Conservation (phyloP, 2,113 vertebrate species). For the Alces alces region DNA sequence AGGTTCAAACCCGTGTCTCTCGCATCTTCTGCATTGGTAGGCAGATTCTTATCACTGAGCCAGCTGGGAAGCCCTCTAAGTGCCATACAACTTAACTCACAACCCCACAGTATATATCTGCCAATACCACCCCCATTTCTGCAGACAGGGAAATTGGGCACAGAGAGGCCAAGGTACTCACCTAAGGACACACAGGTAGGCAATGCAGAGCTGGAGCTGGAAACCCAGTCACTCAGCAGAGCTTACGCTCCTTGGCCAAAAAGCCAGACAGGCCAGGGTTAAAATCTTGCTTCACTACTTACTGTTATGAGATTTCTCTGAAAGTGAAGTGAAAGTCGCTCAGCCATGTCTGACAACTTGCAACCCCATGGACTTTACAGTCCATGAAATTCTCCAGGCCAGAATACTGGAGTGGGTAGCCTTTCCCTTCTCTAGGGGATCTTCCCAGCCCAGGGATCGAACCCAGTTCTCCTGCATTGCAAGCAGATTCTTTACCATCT, state of each 20-base stretch:
- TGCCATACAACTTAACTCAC: neutral
- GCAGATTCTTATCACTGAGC: neutral
- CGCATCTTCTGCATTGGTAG: neutral
- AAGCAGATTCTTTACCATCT: neutral
- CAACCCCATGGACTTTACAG: neutral
- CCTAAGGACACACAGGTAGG: neutral
- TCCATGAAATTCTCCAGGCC: neutral
- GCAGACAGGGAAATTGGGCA: neutral
- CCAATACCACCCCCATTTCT: neutral
- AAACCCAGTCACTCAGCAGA: neutral
- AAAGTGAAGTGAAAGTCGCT: neutral
- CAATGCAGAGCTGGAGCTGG: neutral
- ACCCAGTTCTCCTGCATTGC: neutral
- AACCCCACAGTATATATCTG: neutral
- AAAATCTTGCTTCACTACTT: neutral
- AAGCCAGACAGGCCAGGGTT: neutral
- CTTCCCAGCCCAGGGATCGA: neutral
- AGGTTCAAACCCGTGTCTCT: neutral
- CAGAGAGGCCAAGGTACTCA: neutral
- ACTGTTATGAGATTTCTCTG: neutral
- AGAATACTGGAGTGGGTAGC: neutral
- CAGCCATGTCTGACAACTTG: neutral
- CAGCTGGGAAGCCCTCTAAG: neutral
- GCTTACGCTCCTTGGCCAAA: neutral
- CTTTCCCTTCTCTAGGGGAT: neutral